Percentiles rank a stretch among this genome's conserved stretches.
phyloP scores from a whole-genome alignment of 2,888 invertebrate genomes.

The Sminthurinus aureus region DNA sequence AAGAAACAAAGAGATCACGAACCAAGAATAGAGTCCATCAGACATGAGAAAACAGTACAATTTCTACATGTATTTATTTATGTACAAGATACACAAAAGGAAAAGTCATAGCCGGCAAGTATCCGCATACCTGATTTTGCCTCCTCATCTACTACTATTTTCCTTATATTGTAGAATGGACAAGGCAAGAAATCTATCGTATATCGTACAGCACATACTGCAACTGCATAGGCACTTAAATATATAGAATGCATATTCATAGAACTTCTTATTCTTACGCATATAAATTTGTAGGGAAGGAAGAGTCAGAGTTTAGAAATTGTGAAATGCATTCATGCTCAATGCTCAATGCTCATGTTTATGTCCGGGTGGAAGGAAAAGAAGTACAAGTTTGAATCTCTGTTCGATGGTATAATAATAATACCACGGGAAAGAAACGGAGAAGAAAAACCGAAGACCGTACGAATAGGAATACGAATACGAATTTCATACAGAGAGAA shows the following conservation, averaged over 20 bases:
- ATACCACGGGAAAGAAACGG: conserved; percentile 4
- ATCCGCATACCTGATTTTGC: too few species aligned
- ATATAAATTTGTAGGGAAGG: neutral
- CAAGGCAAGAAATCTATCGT: conserved; percentile 20
- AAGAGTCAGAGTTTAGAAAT: neutral
- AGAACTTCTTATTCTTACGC: too few species aligned
- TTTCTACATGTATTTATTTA: too few species aligned
- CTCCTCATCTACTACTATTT: too few species aligned
- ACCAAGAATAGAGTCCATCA: neutral
- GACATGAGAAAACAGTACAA: neutral
- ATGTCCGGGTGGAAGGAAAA: conserved; percentile 38
- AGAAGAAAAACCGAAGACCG: conserved; percentile 26
- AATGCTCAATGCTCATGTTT: conserved; percentile 25
- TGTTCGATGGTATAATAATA: conserved; percentile 17
- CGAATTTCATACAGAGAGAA: neutral
- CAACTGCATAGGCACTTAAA: too few species aligned
- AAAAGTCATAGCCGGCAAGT: neutral
- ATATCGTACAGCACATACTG: too few species aligned
- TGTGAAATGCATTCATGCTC: conserved; percentile 1
- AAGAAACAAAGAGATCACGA: neutral
- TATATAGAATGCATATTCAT: too few species aligned
- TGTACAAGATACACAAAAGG: neutral
- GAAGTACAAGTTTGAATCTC: conserved; percentile 36
- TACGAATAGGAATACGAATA: neutral
- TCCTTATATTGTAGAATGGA: neutral